phyloP scores from a whole-genome alignment of 2,113 vertebrate species.

The Ancistrus triradiatus region DNA sequence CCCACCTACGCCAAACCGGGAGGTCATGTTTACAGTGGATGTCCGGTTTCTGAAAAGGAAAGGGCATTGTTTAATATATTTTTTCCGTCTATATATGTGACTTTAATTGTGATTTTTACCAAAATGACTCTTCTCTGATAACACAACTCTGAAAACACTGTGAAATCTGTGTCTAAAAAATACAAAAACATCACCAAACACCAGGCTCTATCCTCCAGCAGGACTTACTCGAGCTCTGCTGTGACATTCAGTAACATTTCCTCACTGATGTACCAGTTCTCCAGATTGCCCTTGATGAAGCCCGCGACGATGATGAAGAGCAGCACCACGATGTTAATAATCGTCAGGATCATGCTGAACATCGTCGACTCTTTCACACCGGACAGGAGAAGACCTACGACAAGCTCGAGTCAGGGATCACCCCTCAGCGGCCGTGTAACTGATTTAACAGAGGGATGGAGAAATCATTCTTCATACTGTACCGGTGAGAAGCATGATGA shows the following conservation, averaged over 20 bases:
- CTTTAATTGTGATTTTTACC: no score
- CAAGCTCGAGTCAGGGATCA: neutral
- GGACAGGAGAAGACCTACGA: slow-evolving; percentile 75
- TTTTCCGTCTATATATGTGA: no score
- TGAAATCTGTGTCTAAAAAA: no score
- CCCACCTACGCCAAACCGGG: slow-evolving; percentile 70
- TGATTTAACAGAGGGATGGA: neutral
- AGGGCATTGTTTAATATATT: no score
- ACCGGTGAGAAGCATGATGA: slow-evolving; percentile 79
- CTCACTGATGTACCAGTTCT: slow-evolving; percentile 74
- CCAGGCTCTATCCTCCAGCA: no score
- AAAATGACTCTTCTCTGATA: no score
- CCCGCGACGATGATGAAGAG: slow-evolving; percentile 75
- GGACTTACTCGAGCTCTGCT: slow-evolving; percentile 47
- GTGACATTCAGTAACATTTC: slow-evolving; percentile 55
- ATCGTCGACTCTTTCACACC: slow-evolving; percentile 81
- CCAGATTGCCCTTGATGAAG: slow-evolving; percentile 74
- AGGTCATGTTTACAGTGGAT: slow-evolving; percentile 55
- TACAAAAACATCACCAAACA: no score
- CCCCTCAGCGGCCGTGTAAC: neutral
- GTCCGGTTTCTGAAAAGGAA: slow-evolving; percentile 67
- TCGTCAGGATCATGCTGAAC: slow-evolving; percentile 80
- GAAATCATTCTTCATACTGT: slow-evolving; percentile 34
- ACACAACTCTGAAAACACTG: no score
- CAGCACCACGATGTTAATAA: slow-evolving; percentile 72